Evolutionary conservation across 1,140 invertebrate species (phyloP).

Genomic region (Gerris buenoi): DNA sequence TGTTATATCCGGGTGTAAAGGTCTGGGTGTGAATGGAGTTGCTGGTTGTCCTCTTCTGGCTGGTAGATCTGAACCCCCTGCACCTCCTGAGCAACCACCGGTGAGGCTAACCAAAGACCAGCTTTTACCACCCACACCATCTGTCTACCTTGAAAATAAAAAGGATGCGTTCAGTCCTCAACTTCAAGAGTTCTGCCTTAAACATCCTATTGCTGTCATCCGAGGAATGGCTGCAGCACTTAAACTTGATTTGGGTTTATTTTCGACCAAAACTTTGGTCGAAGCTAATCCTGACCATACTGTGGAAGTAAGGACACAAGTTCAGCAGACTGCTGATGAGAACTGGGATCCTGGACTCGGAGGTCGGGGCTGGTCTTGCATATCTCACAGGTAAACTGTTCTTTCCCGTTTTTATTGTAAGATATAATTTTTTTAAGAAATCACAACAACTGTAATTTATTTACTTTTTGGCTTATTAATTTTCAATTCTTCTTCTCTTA

Average conservation of each 20-base stretch:
- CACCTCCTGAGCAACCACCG: slow-evolving; percentile 56
- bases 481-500: neutral
- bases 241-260: slow-evolving; percentile 90
- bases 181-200: slow-evolving; percentile 92
- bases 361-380: slow-evolving; percentile 83
- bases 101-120: slow-evolving; percentile 69
- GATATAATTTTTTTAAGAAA: too few species aligned
- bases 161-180: slow-evolving; percentile 93
- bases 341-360: slow-evolving; percentile 69
- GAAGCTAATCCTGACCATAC: slow-evolving; percentile 96
- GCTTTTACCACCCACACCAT: slow-evolving; percentile 75
- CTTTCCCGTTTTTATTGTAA: neutral
- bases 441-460: too few species aligned
- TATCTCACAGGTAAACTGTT: slow-evolving; percentile 46
- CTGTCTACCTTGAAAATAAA: slow-evolving; percentile 87
- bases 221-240: slow-evolving; percentile 82
- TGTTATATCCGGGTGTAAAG: slow-evolving; percentile 40
- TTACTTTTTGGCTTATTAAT: too few species aligned
- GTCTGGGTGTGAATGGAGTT: slow-evolving; percentile 37
- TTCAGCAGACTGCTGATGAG: slow-evolving; percentile 84
- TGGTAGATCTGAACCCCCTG: slow-evolving; percentile 45
- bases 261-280: slow-evolving; percentile 95
- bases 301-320: slow-evolving; percentile 89
- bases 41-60: slow-evolving; percentile 38
- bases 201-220: slow-evolving; percentile 92